These are phyloP conservation scores for Ctena decussata DNA, from an alignment of 2,888 invertebrate species.

Conservation along the genomic window DNA sequence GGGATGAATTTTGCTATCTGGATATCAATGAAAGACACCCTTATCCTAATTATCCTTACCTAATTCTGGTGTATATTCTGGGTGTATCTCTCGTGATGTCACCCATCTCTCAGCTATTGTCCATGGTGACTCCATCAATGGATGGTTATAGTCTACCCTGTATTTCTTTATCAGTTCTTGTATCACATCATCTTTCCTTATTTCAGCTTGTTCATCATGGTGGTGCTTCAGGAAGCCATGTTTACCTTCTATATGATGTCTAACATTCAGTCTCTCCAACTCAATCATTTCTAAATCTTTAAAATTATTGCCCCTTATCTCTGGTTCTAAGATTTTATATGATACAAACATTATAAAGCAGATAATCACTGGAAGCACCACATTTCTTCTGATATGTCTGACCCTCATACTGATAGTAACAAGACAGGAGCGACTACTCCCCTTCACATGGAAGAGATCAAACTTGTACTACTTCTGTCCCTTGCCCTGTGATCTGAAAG, in stretches of 20 bases:
- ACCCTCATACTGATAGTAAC: not conserved
- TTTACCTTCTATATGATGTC: conserved; percentile 30
- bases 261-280: conserved; percentile 13
- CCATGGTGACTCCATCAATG: conserved; percentile 78
- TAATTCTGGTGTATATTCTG: conserved; percentile 78
- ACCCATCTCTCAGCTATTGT: conserved; percentile 84
- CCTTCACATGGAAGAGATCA: not conserved
- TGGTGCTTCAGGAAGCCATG: conserved; percentile 20
- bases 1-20: too few species aligned
- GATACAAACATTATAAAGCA: conserved; percentile 58
- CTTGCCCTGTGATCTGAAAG: not conserved
- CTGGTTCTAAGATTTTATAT: conserved; percentile 74
- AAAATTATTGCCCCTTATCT: conserved; percentile 49
- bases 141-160: conserved; percentile 55
- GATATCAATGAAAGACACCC: too few species aligned
- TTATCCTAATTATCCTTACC: conserved; percentile 75
- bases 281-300: conserved; percentile 33
- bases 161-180: conserved; percentile 70
- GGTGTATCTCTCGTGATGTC: conserved; percentile 79
- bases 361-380: conserved; percentile 27
- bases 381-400: conserved; percentile 24
- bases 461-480: not conserved
- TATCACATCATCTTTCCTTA: conserved; percentile 48
- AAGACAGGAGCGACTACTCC: not conserved
- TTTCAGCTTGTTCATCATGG: conserved; percentile 7